Percentiles rank a stretch among this genome's conserved stretches.
Evolutionary conservation across 2,113 vertebrate genomes (phyloP).

Genomic region (Scomber scombrus): DNA sequence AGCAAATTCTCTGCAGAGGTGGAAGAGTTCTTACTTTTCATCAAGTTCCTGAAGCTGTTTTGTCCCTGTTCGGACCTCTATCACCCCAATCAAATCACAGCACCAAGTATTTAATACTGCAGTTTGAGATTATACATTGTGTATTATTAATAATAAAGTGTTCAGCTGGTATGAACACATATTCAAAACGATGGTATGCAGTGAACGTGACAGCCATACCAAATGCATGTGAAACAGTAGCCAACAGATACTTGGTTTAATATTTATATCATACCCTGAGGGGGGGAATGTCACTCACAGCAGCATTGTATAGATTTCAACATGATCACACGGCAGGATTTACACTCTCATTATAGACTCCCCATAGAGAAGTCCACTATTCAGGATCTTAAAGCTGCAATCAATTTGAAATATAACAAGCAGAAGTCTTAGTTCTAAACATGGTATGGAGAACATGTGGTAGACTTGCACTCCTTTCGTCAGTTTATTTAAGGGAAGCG

Average conservation of each 20-base stretch:
- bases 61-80: neutral
- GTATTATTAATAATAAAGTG: neutral
- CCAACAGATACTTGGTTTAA: slow-evolving; percentile 55
- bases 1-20: slow-evolving; percentile 45
- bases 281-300: slow-evolving; percentile 25
- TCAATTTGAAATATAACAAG: slow-evolving; percentile 51
- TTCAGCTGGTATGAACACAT: slow-evolving; percentile 1
- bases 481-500: slow-evolving; percentile 84
- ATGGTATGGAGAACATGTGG: slow-evolving; percentile 77
- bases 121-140: neutral
- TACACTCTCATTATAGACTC: slow-evolving; percentile 56
- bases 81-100: neutral
- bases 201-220: slow-evolving; percentile 15
- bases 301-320: slow-evolving; percentile 50
- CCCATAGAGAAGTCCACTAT: slow-evolving; percentile 47
- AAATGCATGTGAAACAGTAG: slow-evolving; percentile 57
- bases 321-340: slow-evolving; percentile 55
- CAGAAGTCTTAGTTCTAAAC: slow-evolving; percentile 58
- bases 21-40: slow-evolving; percentile 36
- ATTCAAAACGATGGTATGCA: slow-evolving; percentile 34
- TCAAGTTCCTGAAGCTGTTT: slow-evolving; percentile 8
- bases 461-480: slow-evolving; percentile 68
- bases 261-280: slow-evolving; percentile 49
- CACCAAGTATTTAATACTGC: neutral
- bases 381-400: slow-evolving; percentile 46